A percentile compares a stretch with the other conserved stretches of the same genome.
These are phyloP conservation scores for Malacoraja senta DNA, from an alignment of 2,797 vertebrate species.

Conservation along the genomic window DNA sequence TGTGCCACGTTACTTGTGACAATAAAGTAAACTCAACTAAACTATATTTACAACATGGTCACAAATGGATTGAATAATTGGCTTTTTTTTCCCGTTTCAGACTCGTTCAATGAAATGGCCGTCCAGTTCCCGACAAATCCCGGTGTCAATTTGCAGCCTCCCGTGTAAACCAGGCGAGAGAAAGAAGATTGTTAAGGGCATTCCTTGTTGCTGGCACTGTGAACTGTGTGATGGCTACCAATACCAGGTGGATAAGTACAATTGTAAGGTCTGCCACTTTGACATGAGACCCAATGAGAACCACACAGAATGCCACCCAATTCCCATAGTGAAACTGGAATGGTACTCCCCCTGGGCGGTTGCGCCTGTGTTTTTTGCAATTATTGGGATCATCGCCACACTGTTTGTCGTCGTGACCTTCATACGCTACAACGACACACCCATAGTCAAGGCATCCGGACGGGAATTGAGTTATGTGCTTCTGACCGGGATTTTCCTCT, in stretches of 20 bases:
- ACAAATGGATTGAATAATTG: too few species aligned
- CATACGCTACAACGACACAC: constrained; percentile 87
- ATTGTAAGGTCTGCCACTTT: constrained; percentile 85
- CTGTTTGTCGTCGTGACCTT: constrained; percentile 83
- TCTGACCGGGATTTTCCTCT: constrained; percentile 88
- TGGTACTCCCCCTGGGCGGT: constrained; percentile 91
- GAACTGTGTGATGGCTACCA: constrained; percentile 90
- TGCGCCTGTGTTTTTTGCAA: constrained; percentile 80
- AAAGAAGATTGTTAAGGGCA: constrained; percentile 88
- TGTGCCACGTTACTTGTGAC: too few species aligned
- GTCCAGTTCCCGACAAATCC: constrained; percentile 63
- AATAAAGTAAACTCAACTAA: too few species aligned
- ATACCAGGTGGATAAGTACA: constrained; percentile 83
- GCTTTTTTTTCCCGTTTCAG: constrained; percentile 49
- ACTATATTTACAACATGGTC: too few species aligned
- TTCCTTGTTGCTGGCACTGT: constrained; percentile 92
- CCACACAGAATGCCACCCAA: constrained; percentile 80
- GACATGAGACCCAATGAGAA: constrained; percentile 82
- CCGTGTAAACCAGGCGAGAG: constrained; percentile 81
- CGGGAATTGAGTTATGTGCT: constrained; percentile 91
- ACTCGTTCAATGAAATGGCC: constrained; percentile 82
- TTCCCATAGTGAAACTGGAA: constrained; percentile 88
- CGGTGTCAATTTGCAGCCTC: constrained; percentile 85
- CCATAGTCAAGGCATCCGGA: constrained; percentile 89
- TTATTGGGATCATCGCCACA: constrained; percentile 82